phyloP scores from a whole-genome alignment of 2,797 vertebrate genomes.

The Microctenopoma stevenorrisi region DNA sequence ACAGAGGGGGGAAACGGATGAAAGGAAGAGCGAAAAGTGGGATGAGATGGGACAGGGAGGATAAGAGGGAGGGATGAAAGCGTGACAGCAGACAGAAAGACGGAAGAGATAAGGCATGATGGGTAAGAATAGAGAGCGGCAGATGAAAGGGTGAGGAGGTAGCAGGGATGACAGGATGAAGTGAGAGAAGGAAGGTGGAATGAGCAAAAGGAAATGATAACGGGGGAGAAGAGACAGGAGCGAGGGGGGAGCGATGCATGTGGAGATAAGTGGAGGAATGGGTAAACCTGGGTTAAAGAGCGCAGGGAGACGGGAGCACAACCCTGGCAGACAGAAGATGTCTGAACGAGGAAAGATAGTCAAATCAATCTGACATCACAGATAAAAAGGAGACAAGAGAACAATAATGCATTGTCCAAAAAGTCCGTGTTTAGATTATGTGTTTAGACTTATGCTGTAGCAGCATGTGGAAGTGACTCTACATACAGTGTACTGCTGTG shows the following conservation, averaged over 20 bases:
- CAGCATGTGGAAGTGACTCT: not conserved
- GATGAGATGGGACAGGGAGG: conserved; percentile 61
- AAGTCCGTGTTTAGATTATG: not conserved
- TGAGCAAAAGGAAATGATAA: conserved; percentile 33
- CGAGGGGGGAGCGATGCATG: conserved; percentile 18
- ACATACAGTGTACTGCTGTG: conserved; percentile 6
- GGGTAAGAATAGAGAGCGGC: conserved; percentile 50
- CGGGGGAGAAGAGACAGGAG: conserved; percentile 21
- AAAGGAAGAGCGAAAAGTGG: conserved; percentile 52
- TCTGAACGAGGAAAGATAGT: conserved; percentile 2
- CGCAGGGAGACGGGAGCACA: conserved; percentile 5
- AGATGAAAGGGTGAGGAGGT: conserved; percentile 60
- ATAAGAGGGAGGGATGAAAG: conserved; percentile 67
- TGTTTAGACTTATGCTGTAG: not conserved
- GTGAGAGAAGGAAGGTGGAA: conserved; percentile 41
- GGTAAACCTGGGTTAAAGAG: conserved; percentile 12
- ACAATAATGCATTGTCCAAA: not conserved
- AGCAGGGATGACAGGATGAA: conserved; percentile 58
- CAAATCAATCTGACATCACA: conserved; percentile 17
- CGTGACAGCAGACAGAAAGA: conserved; percentile 53
- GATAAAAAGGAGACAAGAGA: not conserved
- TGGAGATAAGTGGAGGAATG: conserved; percentile 18
- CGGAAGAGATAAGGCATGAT: conserved; percentile 58
- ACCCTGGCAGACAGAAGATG: not conserved
- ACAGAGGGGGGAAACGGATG: conserved; percentile 54